Conservation (phyloP, 2,113 vertebrate species). For the Phalacrocorax brasilianus region DNA sequence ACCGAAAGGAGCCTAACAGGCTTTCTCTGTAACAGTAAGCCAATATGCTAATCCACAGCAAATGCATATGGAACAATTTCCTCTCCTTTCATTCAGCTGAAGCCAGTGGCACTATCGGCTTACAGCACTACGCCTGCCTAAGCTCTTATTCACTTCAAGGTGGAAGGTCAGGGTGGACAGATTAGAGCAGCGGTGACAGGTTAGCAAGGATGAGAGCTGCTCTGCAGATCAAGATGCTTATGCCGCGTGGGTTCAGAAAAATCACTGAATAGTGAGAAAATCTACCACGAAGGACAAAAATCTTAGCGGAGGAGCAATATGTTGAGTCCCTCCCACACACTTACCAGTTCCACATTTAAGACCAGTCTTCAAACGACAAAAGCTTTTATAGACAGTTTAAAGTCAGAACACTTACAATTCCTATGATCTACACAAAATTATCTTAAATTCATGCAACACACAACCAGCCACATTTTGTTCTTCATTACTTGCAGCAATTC, state of each 20-base stretch:
- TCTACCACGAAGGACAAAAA: conserved; percentile 72
- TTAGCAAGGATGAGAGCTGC: conserved; percentile 45
- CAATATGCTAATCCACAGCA: conserved; percentile 72
- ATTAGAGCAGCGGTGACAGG: conserved; percentile 54
- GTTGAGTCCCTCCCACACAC: conserved; percentile 77
- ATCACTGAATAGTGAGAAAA: conserved; percentile 65
- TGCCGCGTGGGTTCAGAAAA: conserved; percentile 33
- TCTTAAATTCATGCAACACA: background rate
- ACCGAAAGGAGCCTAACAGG: conserved; percentile 63
- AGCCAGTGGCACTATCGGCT: conserved; percentile 62
- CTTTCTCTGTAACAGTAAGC: conserved; percentile 71
- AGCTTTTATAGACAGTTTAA: conserved; percentile 11
- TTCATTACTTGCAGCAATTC: background rate
- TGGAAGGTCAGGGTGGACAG: conserved; percentile 75
- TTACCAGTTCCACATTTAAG: conserved; percentile 73
- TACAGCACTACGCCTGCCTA: conserved; percentile 60
- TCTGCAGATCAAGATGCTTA: conserved; percentile 48
- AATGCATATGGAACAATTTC: conserved; percentile 71
- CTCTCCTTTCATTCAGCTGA: conserved; percentile 67
- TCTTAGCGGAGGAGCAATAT: conserved; percentile 67
- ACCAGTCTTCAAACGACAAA: conserved; percentile 52
- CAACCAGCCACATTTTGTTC: background rate
- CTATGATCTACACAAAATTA: background rate
- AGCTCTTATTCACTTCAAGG: conserved; percentile 64
- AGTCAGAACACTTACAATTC: background rate